Evolutionary conservation across 2,113 vertebrate species (phyloP).

Genomic region (Craseonycteris thonglongyai): DNA sequence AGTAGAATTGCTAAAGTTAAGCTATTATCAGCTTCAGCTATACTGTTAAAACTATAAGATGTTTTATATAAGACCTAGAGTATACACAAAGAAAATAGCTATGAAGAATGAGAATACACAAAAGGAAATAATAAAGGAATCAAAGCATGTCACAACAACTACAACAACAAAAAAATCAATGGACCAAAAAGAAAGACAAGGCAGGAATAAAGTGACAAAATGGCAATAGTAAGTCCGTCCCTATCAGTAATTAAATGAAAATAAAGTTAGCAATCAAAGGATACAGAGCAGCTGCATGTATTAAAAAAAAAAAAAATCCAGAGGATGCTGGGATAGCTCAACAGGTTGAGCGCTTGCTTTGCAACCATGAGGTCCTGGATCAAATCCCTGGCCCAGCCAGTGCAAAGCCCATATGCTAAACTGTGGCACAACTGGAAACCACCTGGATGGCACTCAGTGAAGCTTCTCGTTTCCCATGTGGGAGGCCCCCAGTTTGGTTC

Average conservation of each 20-base stretch:
- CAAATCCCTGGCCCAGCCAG: too few relatives aligned
- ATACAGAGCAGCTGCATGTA: not conserved
- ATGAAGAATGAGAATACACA: not conserved
- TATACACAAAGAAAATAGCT: not conserved
- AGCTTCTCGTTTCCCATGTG: too few relatives aligned
- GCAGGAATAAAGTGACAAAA: not conserved
- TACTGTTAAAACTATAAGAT: not conserved
- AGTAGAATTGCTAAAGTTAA: not conserved
- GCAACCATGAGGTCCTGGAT: too few relatives aligned
- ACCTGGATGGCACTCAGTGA: too few relatives aligned
- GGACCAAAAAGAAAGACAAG: not conserved
- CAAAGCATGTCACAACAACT: not conserved
- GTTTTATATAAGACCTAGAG: not conserved
- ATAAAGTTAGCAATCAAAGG: not conserved
- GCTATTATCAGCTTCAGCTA: not conserved
- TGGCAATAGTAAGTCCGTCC: not conserved
- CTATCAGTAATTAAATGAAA: not conserved
- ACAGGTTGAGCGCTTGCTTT: too few relatives aligned
- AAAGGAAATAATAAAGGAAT: not conserved
- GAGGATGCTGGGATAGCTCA: too few relatives aligned
- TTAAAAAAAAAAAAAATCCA: too few relatives aligned
- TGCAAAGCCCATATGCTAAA: too few relatives aligned
- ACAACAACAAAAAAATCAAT: not conserved
- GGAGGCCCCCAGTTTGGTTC: too few relatives aligned
- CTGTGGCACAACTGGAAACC: too few relatives aligned